A percentile compares a stretch with the other conserved stretches of the same genome.
Evolutionary conservation across 2,797 vertebrate genomes (phyloP).

Genomic region (Protonibea diacanthus): DNA sequence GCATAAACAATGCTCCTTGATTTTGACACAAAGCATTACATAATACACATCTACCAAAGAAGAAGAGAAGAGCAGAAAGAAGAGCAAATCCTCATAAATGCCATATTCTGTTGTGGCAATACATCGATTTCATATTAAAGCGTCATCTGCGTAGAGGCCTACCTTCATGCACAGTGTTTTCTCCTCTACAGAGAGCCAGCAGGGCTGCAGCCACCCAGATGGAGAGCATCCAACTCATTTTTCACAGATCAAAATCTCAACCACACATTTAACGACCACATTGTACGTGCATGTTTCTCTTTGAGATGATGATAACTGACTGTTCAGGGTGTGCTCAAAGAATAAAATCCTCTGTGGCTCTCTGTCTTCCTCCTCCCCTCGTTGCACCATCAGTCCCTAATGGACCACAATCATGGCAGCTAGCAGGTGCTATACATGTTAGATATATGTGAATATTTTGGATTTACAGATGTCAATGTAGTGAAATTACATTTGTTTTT

Average conservation of each 20-base stretch:
- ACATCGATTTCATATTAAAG: slow-evolving; percentile 5
- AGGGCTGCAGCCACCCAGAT: slow-evolving; percentile 68
- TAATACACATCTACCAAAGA: neutral
- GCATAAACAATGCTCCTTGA: neutral
- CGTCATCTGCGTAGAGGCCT: slow-evolving; percentile 50
- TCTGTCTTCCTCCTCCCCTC: slow-evolving; percentile 63
- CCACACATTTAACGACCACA: slow-evolving; percentile 57
- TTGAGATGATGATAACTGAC: slow-evolving; percentile 52
- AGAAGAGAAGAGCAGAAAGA: neutral
- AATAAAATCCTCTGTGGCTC: slow-evolving; percentile 62
- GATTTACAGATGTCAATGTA: neutral
- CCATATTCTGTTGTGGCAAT: neutral
- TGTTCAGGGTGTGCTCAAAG: slow-evolving; percentile 58
- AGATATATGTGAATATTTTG: slow-evolving; percentile 15
- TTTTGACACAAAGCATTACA: neutral
- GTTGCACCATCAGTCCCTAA: slow-evolving; percentile 56
- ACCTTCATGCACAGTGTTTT: slow-evolving; percentile 77
- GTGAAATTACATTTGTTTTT: neutral
- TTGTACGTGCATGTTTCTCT: slow-evolving; percentile 51
- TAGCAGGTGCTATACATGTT: slow-evolving; percentile 13
- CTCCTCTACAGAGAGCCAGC: slow-evolving; percentile 68
- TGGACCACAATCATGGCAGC: slow-evolving; percentile 43
- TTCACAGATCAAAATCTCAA: slow-evolving; percentile 53
- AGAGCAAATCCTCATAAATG: neutral
- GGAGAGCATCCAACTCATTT: slow-evolving; percentile 79